Conservation (phyloP, 2,113 vertebrate species). For the Centropus bengalensis region DNA sequence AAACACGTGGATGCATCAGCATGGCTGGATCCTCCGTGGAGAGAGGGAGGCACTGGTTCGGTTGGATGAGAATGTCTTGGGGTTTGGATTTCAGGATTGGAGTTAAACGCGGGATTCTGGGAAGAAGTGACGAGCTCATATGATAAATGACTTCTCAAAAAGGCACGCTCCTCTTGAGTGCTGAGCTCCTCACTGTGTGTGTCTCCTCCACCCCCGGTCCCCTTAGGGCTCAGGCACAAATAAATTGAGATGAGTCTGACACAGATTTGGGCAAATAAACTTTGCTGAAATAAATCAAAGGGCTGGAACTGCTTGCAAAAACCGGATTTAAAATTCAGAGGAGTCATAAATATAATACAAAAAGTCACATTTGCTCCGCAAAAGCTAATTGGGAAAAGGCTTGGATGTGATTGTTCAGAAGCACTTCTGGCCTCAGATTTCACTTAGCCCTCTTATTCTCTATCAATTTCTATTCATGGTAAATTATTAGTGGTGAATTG, state of each 20-base stretch:
- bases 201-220: neutral
- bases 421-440: neutral
- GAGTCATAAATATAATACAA: neutral
- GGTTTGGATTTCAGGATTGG: neutral
- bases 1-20: neutral
- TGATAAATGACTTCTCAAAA: neutral
- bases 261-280: neutral
- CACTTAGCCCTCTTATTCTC: neutral
- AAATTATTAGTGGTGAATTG: neutral
- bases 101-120: neutral
- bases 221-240: neutral
- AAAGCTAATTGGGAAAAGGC: neutral
- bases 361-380: neutral
- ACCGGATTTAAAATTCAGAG: neutral
- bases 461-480: fast-evolving
- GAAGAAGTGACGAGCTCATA: neutral
- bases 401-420: neutral
- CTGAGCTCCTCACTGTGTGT: neutral
- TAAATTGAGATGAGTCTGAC: neutral
- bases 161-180: neutral
- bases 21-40: neutral
- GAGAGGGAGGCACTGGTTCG: neutral
- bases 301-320: neutral
- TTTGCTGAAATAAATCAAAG: neutral
- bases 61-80: neutral